phyloP scores from a whole-genome alignment of 2,888 invertebrate species.

The Acrobasis consociella region DNA sequence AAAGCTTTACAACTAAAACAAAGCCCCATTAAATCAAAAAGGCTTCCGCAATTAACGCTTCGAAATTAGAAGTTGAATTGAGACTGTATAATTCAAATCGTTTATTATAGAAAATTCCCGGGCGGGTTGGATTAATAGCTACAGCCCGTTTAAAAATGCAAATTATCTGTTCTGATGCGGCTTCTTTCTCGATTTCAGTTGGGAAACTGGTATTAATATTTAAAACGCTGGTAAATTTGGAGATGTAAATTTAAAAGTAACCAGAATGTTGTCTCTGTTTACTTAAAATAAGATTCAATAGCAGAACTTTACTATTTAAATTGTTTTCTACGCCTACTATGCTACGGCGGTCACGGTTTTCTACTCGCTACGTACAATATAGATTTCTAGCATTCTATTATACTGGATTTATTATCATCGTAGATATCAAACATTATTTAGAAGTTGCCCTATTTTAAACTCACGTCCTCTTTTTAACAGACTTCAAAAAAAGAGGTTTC shows the following conservation, averaged over 20 bases:
- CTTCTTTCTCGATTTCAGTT: conserved; percentile 51
- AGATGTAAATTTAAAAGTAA: conserved; percentile 2
- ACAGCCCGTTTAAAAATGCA: conserved; percentile 67
- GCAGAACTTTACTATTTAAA: too few species aligned
- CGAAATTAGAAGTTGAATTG: conserved; percentile 42
- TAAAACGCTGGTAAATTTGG: conserved; percentile 44
- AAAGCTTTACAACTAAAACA: conserved; percentile 19
- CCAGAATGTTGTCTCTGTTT: neutral
- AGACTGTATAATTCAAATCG: conserved; percentile 36
- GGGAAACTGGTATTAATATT: conserved; percentile 62
- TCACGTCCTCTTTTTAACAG: too few species aligned
- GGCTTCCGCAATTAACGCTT: conserved; percentile 40
- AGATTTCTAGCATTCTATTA: too few species aligned
- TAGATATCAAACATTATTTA: too few species aligned
- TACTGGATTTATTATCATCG: too few species aligned
- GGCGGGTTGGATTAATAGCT: conserved; percentile 56
- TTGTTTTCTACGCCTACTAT: too few species aligned
- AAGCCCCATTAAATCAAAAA: conserved; percentile 37
- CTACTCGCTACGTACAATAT: too few species aligned
- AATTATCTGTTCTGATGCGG: conserved; percentile 59
- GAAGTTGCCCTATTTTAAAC: too few species aligned
- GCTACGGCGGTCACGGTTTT: too few species aligned
- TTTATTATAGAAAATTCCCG: conserved; percentile 44
- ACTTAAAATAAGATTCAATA: neutral
- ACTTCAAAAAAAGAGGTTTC: too few species aligned